These are phyloP conservation scores for Eidolon dupreanum DNA, from an alignment of 2,797 vertebrate genomes.

Conservation along the genomic window DNA sequence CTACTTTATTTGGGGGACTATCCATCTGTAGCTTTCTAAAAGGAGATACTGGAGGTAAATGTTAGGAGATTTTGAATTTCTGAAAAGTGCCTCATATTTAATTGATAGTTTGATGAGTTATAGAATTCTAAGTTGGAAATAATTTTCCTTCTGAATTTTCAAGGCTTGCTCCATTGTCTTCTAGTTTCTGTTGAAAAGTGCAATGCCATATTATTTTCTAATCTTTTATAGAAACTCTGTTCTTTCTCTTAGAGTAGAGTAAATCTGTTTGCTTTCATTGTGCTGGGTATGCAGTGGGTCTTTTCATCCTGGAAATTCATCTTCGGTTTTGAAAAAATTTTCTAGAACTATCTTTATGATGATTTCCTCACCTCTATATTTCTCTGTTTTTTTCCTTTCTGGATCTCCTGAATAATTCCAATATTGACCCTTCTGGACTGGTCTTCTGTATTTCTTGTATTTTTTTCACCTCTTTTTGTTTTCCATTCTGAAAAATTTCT, in stretches of 20 bases:
- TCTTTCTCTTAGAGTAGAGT: background rate
- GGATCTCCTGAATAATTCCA: background rate
- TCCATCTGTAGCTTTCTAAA: background rate
- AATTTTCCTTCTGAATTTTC: slow-evolving; percentile 41
- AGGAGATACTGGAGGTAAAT: background rate
- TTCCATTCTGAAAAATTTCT: background rate
- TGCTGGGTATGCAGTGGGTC: background rate
- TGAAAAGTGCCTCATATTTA: background rate
- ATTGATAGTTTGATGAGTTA: background rate
- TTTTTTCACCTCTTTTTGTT: background rate
- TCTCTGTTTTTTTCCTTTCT: background rate
- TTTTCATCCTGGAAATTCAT: background rate
- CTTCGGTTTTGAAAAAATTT: background rate
- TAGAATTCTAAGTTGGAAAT: background rate
- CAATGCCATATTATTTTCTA: background rate
- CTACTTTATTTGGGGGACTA: background rate
- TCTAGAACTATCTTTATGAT: background rate
- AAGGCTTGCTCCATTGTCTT: background rate
- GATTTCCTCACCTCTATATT: background rate
- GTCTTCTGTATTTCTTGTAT: background rate
- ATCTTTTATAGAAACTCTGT: background rate
- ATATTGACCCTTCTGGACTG: background rate
- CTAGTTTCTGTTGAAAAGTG: slow-evolving; percentile 8
- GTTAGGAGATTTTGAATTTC: background rate
- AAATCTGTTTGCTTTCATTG: background rate